Evolutionary conservation across 2,888 invertebrate species (phyloP), one percentile per base, ranked within the genome.

Genomic region (Sarcophaga carnaria): DNA sequence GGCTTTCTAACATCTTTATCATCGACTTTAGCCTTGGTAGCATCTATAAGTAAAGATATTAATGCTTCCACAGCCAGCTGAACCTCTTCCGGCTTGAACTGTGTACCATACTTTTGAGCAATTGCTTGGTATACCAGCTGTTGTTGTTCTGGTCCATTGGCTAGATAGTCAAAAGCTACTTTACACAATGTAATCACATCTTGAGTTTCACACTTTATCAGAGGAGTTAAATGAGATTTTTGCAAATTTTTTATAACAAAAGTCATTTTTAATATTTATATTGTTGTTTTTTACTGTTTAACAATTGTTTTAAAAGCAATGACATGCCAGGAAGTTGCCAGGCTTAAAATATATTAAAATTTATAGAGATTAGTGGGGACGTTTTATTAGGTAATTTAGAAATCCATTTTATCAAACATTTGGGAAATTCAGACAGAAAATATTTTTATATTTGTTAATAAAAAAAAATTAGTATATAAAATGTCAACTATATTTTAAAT

Each of bases 21-120:
- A 17, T 76, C 69, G 92, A 96, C 96, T 94, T 96, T 95, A 88
- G 96, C 94, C 93, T 96, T 96, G 89, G 96, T 96, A 88, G 95
- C 95, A 93, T 97, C 95, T 22, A 96, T 93, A 72, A 97, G 93
- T 72, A 97, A 94, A 92, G 96, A 96, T n/a, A 96, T 95, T 77
- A 97, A 92, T 25, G 96, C 96, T 93, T 96, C 96, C 17, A 97
- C 95, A 64, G 96, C 94, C 1, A 89, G 86, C 89, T 95, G 94
- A 17, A 96, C 94, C 3, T 84, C 71, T 12, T 76, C 62, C 1
- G 54, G 2, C 10, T 70, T 12, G 54, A 87, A 77, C 6, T 72
- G 67, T 8, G 72, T 49, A 4, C 94, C 92, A 54, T 95, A 92
- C 90, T 95, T 96, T 89, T 94, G 91, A 59, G 90, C 89, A 83